Conservation (phyloP, 1,140 invertebrate genomes). For the Frieseomelitta varia region DNA sequence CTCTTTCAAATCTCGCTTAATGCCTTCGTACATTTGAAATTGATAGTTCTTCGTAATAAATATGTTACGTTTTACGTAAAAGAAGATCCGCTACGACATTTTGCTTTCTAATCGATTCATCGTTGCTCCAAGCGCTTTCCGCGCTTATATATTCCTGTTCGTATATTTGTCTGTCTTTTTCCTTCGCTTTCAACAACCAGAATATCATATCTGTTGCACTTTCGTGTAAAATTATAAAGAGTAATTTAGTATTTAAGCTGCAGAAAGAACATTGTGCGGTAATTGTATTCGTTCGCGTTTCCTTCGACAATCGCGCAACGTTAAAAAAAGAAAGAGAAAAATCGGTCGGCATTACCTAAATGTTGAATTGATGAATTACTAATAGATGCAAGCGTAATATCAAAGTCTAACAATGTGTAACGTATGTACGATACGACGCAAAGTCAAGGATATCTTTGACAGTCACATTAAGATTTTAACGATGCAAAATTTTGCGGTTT, state of each 20-base stretch:
- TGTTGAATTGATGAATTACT: too few species aligned
- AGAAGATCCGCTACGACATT: slow-evolving; percentile 28
- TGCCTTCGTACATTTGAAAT: neutral
- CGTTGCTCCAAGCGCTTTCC: slow-evolving; percentile 51
- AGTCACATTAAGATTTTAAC: neutral
- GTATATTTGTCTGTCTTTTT: neutral
- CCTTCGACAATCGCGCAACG: neutral
- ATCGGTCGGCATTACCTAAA: too few species aligned
- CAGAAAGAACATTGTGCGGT: neutral
- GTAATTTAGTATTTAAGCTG: neutral
- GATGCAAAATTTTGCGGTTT: neutral
- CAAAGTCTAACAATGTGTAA: neutral
- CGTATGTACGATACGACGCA: neutral
- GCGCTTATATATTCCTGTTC: slow-evolving; percentile 4
- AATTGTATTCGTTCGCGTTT: neutral
- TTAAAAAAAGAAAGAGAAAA: neutral
- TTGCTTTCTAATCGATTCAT: slow-evolving; percentile 40
- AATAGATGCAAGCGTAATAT: neutral
- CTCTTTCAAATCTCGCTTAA: neutral
- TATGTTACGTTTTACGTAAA: slow-evolving; percentile 17
- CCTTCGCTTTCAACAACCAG: neutral
- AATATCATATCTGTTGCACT: too few species aligned
- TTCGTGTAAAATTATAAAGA: neutral
- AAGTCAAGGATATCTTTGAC: neutral
- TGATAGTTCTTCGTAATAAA: slow-evolving; percentile 1